Evolutionary conservation across 2,888 invertebrate species (phyloP).

Genomic region (Cylindroiulus punctatus): DNA sequence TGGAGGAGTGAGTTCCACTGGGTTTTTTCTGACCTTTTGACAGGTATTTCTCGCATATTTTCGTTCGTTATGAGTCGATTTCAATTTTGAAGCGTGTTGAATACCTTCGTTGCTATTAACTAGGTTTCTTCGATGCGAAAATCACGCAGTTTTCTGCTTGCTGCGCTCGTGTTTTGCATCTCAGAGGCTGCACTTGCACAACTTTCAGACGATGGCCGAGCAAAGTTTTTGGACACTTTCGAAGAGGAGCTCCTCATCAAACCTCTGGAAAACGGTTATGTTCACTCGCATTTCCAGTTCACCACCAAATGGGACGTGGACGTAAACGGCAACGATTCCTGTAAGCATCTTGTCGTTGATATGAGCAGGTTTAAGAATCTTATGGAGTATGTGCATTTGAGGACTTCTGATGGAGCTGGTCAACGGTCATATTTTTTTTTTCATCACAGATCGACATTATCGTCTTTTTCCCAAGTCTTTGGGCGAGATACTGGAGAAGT

Average conservation of each 20-base stretch:
- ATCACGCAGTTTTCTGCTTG: neutral
- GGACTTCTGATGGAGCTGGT: no score
- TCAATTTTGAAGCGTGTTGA: neutral
- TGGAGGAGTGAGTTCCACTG: neutral
- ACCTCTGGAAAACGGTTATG: conserved; percentile 82
- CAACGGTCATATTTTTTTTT: neutral
- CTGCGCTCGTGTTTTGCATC: neutral
- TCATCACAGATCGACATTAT: conserved; percentile 78
- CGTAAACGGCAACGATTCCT: conserved; percentile 6
- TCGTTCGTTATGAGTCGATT: neutral
- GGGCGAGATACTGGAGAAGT: conserved; percentile 85
- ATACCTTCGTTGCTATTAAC: neutral
- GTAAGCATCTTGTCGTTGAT: neutral
- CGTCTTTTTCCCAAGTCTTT: conserved; percentile 87
- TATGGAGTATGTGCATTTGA: no score
- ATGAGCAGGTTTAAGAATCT: no score
- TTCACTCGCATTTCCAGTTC: conserved; percentile 92
- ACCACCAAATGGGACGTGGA: conserved; percentile 79
- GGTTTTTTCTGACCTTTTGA: neutral
- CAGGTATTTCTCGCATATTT: neutral
- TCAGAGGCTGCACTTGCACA: neutral
- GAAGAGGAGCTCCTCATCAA: conserved; percentile 89
- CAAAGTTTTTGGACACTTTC: conserved; percentile 73
- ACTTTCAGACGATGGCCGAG: neutral
- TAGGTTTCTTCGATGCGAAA: neutral